phyloP scores from a whole-genome alignment of 2,797 vertebrate species.

The Spea hammondii region DNA sequence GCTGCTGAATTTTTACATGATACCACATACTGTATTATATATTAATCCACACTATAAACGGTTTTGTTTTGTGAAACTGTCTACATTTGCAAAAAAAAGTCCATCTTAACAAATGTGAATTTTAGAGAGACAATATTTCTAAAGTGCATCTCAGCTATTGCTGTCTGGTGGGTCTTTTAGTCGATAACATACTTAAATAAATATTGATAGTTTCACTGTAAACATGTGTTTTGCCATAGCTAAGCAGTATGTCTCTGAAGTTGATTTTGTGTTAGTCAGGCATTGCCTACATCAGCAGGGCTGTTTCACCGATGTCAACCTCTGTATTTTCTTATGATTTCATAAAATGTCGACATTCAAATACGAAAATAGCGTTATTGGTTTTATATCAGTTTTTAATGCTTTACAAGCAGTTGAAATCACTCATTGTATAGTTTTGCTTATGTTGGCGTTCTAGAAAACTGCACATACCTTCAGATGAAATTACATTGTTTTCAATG shows the following conservation, averaged over 20 bases:
- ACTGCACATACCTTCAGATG: not conserved
- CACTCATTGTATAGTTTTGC: not conserved
- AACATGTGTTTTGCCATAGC: constrained; percentile 8
- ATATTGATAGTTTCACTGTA: constrained; percentile 34
- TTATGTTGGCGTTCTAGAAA: not conserved
- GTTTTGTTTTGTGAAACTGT: too few species aligned
- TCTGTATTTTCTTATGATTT: not conserved
- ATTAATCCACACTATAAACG: too few species aligned
- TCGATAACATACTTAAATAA: constrained; percentile 1
- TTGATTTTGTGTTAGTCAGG: not conserved
- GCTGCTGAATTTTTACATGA: too few species aligned
- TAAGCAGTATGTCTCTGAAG: constrained; percentile 16
- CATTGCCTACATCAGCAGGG: constrained; percentile 18
- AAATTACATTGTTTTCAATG: not conserved
- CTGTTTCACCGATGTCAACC: constrained; percentile 23
- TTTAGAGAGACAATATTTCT: too few species aligned
- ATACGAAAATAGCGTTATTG: not conserved
- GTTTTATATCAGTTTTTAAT: not conserved
- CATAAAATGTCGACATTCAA: not conserved
- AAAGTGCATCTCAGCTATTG: too few species aligned
- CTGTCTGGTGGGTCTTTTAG: too few species aligned
- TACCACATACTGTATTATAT: too few species aligned
- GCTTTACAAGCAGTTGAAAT: not conserved
- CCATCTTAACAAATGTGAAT: too few species aligned
- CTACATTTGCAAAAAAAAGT: too few species aligned